phyloP scores from a whole-genome alignment of 2,113 vertebrate species.

The Pteronura brasiliensis region DNA sequence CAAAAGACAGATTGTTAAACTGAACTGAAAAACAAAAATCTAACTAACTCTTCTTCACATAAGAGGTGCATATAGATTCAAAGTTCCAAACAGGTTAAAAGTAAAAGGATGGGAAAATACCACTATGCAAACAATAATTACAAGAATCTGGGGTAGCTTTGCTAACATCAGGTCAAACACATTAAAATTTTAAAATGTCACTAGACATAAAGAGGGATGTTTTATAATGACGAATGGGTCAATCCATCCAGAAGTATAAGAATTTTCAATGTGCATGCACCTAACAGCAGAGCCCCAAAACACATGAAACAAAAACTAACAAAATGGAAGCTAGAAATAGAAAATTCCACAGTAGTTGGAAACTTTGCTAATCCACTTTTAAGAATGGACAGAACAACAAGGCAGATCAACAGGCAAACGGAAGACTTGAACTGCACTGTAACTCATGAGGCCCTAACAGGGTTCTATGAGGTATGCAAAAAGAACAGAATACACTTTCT shows the following conservation, averaged over 20 bases:
- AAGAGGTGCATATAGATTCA: not conserved
- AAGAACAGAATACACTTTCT: too few species aligned
- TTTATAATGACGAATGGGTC: not conserved
- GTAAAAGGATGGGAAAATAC: not conserved
- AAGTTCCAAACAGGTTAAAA: not conserved
- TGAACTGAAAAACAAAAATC: not conserved
- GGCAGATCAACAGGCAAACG: not conserved
- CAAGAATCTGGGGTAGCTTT: not conserved
- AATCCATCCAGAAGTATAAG: not conserved
- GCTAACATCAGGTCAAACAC: not conserved
- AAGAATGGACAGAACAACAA: not conserved
- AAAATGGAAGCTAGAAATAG: not conserved
- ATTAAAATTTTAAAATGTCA: not conserved
- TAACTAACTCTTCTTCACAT: not conserved
- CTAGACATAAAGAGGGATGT: not conserved
- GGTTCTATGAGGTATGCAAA: accelerated
- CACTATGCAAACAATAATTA: not conserved
- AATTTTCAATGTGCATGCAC: not conserved
- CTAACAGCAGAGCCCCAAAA: not conserved
- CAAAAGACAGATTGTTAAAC: not conserved
- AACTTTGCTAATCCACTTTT: not conserved
- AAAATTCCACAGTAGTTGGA: not conserved
- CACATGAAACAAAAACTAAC: not conserved
- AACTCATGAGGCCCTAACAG: not conserved
- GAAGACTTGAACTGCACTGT: not conserved